Percentiles rank a stretch among this genome's conserved stretches.
phyloP scores from a whole-genome alignment of 1,140 invertebrate genomes.

The fruit fly (Drosophila melanogaster) region Release_6_plus_ISO1_MT NT_033777.3:24995501-24996000 shows the following conservation, averaged over 20 bases:
- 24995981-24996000: conserved; percentile 48
- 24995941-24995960: conserved; percentile 36
- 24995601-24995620: conserved; percentile 34
- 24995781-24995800: conserved; percentile 18
- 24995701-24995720: neutral
- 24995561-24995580: conserved; percentile 71
- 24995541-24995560: conserved; percentile 74
- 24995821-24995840: conserved; percentile 65
- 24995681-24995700: neutral
- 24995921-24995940: conserved; percentile 21
- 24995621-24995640: conserved; percentile 72
- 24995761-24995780: conserved; percentile 30
- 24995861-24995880: conserved; percentile 44
- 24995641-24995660: conserved; percentile 51
- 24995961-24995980: conserved; percentile 57
- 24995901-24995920: conserved; percentile 23
- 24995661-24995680: conserved; percentile 3
- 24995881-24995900: conserved; percentile 67
- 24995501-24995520: conserved; percentile 58
- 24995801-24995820: conserved; percentile 18
- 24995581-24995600: conserved; percentile 57
- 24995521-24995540: conserved; percentile 73
- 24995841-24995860: conserved; percentile 59
- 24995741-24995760: neutral
- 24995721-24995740: conserved; percentile 5